phyloP scores from a whole-genome alignment of 2,797 vertebrate genomes.

The Lagocephalus sceleratus region DNA sequence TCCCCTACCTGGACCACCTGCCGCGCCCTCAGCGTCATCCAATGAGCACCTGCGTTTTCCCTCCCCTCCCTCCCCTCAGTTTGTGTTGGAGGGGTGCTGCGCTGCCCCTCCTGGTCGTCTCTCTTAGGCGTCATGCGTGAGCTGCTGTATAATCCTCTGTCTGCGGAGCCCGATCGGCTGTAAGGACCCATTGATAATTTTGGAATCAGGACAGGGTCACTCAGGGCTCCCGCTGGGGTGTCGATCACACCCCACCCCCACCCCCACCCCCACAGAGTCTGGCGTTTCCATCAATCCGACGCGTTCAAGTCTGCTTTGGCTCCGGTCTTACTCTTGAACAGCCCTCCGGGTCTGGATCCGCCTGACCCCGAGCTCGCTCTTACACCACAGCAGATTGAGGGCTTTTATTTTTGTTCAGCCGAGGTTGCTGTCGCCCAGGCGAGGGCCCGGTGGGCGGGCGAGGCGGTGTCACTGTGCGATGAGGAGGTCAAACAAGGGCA shows the following conservation, averaged over 20 bases:
- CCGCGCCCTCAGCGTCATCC: constrained; percentile 27
- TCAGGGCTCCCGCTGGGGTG: constrained; percentile 3
- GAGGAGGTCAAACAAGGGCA: constrained; percentile 14
- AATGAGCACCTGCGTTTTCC: constrained; percentile 13
- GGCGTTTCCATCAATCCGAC: constrained; percentile 41
- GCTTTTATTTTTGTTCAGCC: constrained; percentile 55
- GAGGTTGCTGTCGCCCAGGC: constrained; percentile 31
- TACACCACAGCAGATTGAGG: constrained; percentile 21
- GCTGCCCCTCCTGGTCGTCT: constrained; percentile 70
- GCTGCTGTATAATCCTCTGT: constrained; percentile 1
- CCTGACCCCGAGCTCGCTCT: constrained; percentile 11
- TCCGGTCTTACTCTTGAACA: constrained; percentile 74
- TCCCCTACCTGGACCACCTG: constrained; percentile 25
- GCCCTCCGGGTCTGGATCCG: background rate
- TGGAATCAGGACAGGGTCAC: constrained; percentile 24
- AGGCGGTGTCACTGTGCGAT: constrained; percentile 6
- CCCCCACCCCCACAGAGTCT: background rate
- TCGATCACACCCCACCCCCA: no score
- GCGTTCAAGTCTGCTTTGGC: constrained; percentile 73
- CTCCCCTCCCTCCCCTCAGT: constrained; percentile 4
- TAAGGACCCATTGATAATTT: constrained; percentile 28
- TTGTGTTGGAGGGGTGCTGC: constrained; percentile 40
- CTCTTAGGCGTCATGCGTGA: constrained; percentile 62
- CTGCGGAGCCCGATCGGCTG: constrained; percentile 22
- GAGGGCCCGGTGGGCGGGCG: constrained; percentile 38